Evolutionary conservation across 2,797 vertebrate genomes (phyloP), one percentile per base, ranked within the genome.

Genomic region (Lemur catta): DNA sequence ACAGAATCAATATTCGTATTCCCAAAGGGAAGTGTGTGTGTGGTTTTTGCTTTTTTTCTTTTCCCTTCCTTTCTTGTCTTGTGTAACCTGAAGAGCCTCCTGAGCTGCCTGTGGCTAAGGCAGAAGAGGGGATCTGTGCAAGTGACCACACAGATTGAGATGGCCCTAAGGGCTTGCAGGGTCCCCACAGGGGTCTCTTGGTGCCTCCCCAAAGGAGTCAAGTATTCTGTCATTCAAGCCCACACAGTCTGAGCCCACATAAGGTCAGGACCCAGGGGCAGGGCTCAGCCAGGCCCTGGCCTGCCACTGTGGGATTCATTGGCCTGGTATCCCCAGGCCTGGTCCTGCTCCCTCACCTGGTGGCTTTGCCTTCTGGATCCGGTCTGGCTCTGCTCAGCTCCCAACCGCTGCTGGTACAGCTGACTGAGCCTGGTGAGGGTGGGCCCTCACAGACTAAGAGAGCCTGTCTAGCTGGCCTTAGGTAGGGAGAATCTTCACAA

Each of bases 1-100:
- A 95, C 93, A 94, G 95, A 95, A 98, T 97, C 97, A 80, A 97
- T 97, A 95, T 84, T 89, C 82, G 1, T 95, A 93, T 91, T 96
- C 97, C 97, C 95, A 26, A 61, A 84, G 94, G 93, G 92, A 96
- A 85, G 85, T 43, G 33, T 86, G n/a, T 93, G 63, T 97, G 90
- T 89, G 90, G 75, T 88, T 96, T 97, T 65, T 84, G 41, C 43
- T 90, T 48, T 78, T 96, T 93, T 79, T 28, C 22, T 26, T 76
- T 93, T 78, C 59, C 67, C 30, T 52, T 89, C 38, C 30, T 57
- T 48, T 67, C 89, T 75, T 35, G 59, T 95, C 94, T 90, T 79
- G 38, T 85, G 67, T 72, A 92, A 94, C 89, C 96, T 33, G 65
- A 96, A 92, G 81, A 96, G 57, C 52, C n/a, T 87, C 67, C 20